Base-by-base conservation (phyloP, 2,888 invertebrate genomes). In the Bimastos eiseni region DNA sequence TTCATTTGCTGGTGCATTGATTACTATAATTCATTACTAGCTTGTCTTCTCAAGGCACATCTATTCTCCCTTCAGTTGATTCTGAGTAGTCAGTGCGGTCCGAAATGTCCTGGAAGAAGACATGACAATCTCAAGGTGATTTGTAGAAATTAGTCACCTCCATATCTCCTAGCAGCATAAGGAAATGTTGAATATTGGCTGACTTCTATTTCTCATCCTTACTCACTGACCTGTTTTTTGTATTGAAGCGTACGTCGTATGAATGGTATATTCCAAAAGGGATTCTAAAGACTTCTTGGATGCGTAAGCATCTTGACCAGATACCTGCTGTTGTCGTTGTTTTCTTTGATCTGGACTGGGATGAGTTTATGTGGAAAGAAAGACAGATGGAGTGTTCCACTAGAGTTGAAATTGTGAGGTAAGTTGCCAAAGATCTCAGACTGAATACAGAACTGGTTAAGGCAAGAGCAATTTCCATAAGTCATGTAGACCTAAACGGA, bases 311-410 rank as follows among this genome's bases (percentile, higher is more conserved):
- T 94, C 96, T 98, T 83, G 97, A 97, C 93, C 96, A 97, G 91
- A 96, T 99, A 92, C 99, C 99, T 19, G 97, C 99, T 1, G 97
- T 99, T 0, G 97, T 98, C 41, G 98, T 98, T 5, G 96, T 98
- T 92, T 99, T 99, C 95, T 98, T 98, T 95, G 99, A 99, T 94
- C 96, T 99, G 94, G 99, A 99, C 95, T 99, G 99, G 99, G 98
- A 98, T 94, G 98, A 99, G 95, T 96, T 96, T 0, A 96, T 97
- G 92, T 99, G 99, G 98, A 97, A 97, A 93, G 99, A 99, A 93
- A 98, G 98, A 94, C 98, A 98, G 94, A 97, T 97, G 93, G 98
- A 98, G 95, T 98, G 98, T 95, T 97, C 98, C 19, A 97, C 97
- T 0, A 96, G 97, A 93, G 97, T 99, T 55, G 98, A 98, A 94